Percentiles rank a stretch among this genome's conserved stretches.
These are phyloP conservation scores for Thryonomys swinderianus DNA, from an alignment of 2,113 vertebrate genomes.

Conservation along the genomic window DNA sequence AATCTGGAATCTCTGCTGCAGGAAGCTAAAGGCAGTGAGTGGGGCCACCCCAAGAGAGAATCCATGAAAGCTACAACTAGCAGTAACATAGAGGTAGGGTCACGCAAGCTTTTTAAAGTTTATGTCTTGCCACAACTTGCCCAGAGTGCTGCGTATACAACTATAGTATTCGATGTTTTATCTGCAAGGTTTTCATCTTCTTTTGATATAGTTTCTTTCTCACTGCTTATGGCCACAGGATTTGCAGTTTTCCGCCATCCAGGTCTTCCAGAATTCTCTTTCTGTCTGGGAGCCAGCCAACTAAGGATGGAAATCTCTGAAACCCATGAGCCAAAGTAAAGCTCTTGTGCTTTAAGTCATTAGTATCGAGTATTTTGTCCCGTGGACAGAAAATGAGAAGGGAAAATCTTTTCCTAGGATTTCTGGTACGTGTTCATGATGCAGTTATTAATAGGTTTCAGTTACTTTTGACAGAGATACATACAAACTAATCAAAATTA, in stretches of 20 bases:
- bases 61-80: background rate
- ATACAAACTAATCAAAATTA: background rate
- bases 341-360: background rate
- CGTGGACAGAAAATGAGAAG: background rate
- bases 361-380: background rate
- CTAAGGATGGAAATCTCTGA: background rate
- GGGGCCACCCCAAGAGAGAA: background rate
- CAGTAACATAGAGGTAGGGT: background rate
- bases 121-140: background rate
- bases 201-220: background rate
- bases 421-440: background rate
- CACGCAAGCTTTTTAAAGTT: background rate
- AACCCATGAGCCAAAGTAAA: background rate
- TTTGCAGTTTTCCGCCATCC: background rate
- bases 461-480: background rate
- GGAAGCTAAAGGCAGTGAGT: background rate
- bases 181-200: background rate
- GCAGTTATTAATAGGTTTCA: background rate
- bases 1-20: background rate
- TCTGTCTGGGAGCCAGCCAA: background rate
- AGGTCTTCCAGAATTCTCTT: background rate
- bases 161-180: background rate
- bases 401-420: background rate
- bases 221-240: background rate
- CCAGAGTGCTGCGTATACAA: background rate